Base-by-base conservation (phyloP, 2,113 vertebrate species). In the Lasiurus cinereus region DNA sequence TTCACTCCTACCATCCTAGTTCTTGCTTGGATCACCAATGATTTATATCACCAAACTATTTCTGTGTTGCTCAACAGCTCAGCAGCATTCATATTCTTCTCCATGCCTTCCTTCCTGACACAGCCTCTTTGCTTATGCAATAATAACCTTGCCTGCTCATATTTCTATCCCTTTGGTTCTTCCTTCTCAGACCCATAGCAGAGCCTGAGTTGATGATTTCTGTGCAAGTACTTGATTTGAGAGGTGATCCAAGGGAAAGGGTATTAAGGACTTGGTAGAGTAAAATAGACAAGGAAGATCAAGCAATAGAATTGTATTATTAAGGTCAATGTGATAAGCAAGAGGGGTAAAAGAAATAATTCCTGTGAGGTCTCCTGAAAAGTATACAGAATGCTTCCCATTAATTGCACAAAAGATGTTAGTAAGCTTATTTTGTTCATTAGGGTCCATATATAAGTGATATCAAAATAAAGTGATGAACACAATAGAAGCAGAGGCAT, bases 111-210 rank as follows among this genome's bases (percentile, higher is more conserved):
- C 59, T 78, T 80, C 8, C 46, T 67, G 27, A 88, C 19, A 62
- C 22, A 36, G 29, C 5, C 48, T 85, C 43, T 84, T 88, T 88
- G 46, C 22, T 56, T 80, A 48, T 79, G 36, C 22, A 62, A 10
- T 69, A 90, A 72, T n/a, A 77, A 8, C 27, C 2, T 62, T 6
- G 77, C 31, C 33, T 88, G 56, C 27, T 72, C 21, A 22, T 72
- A 50, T 83, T 94, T 94, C 46, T 95, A 8, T 67, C n/a, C 43
- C 33, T 90, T 94, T 92, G 27, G 15, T 85, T 88, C 31, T 90
- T 88, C 43, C 74, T 64, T 74, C 69, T 69, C 31, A 72, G 21
- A 50, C 9, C 19, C 8, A 85, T 29, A 90, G 29, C 33, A 96
- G 52, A 90, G 78, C 2, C 66, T 43, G 33, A 80, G 39, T 54